Base-by-base conservation (phyloP, 2,888 invertebrate genomes). In the Gari tellinella region DNA sequence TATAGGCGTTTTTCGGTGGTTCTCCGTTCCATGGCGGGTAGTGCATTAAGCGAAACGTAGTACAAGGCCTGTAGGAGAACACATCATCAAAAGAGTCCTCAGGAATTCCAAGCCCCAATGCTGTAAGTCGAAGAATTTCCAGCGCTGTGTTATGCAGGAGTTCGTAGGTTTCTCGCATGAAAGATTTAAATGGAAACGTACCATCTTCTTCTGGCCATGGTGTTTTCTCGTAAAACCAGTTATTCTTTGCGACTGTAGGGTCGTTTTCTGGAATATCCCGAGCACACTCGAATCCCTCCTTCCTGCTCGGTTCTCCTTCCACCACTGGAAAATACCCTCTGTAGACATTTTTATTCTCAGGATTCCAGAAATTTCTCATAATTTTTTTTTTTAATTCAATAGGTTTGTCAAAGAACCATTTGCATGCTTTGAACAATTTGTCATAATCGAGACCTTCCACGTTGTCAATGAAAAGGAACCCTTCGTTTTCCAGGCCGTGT, bases 271-370 rank as follows among this genome's bases (percentile, higher is more conserved):
- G 62, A 10, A 79, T 53, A 15, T 78, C 82, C 31, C 68, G 40
- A 4, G 70, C 77, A 41, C 81, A 75, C 53, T 86, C 86, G 55
- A 82, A 86, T 0, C 84, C 84, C 58, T 86, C 84, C 31, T 86
- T 86, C 43, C 80, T 69, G 21, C 81, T 82, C 21, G 74, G 72
- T 56, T 78, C 81, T 0, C 67, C 81, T 41, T 75, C 64, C n/a
- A 66, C 64, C 1, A 83, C 68, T 0, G 86, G 86, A 49, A 84
- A 86, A 62, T 82, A 86, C 14, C 86, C 86, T 15, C 86, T 68
- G 48, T 84, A 86, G 3, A 80, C 51, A 53, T 84, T 83, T n/a
- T 55, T 26, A 51, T 79, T 81, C 7, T 70, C 57, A 0, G 78
- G 68, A 51, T 86, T 86, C 81, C 82, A 86, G 14, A 62, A 56